Evolutionary conservation across 2,113 vertebrate genomes (phyloP), one percentile per base, ranked within the genome.

Genomic region (Crotalus horridus): DNA sequence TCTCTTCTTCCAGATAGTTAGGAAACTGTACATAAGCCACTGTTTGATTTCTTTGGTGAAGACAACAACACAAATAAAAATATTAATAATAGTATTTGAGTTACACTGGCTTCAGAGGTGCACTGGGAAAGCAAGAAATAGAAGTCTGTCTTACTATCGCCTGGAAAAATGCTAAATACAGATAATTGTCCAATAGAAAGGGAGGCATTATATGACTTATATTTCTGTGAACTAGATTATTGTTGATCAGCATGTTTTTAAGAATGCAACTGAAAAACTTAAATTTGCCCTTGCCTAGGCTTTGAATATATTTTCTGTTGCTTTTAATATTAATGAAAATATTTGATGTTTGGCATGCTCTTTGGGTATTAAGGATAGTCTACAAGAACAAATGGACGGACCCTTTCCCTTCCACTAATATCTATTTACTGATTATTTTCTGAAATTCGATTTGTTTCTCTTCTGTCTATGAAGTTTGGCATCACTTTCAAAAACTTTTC

Each of bases 1-100:
- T 98, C 26, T 98, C 97, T 3, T 96, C 94, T 93, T 98, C 98
- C 0, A 96, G 95, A 95, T 96, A 96, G 51, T 98, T 98, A 88
- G 95, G 96, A 64, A 97, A 95, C 46, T 94, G 95, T 3, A 92
- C 33, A 15, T 97, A 97, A 39, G 96, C 94, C 2, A 88, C 8
- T 64, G 56, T 6, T 48, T 90, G 93, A 39, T n/a, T 24, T 58
- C 88, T 89, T 58, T 59, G 88, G 6, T 13, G 88, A 90, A 92
- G 96, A 94, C 98, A 98, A 0, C 12, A 92, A 93, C 53, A 81
- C 4, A 96, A 53, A 95, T 9, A 93, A 89, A 92, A 94, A 91
- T 0, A 81, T 0, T 13, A 46, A 21, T 94, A 85, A 91, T 56
- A 9, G 1, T 2, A 74, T 91, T 91, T 53, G 88, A 23, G 91